A percentile compares a stretch with the other conserved stretches of the same genome.
Conservation (phyloP, 2,888 invertebrate species). For the Drosophila kanekoi region DNA sequence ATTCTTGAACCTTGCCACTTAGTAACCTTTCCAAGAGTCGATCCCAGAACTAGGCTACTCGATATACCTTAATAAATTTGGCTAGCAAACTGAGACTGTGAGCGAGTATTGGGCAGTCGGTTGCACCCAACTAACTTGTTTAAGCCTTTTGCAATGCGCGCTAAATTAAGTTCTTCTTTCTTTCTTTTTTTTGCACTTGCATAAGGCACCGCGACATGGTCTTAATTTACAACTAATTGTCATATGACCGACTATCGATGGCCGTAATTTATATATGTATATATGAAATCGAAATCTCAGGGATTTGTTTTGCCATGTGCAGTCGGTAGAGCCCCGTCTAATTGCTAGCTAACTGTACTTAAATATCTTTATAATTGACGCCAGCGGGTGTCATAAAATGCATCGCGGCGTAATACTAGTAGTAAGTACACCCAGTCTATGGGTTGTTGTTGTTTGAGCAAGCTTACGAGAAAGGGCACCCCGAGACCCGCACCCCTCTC, state of each 20-base stretch:
- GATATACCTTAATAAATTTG: too few species aligned
- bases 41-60: too few species aligned
- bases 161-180: conserved; percentile 7
- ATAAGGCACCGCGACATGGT: conserved; percentile 25
- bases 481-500: background rate
- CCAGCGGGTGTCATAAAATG: conserved; percentile 74
- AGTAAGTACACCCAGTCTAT: conserved; percentile 50
- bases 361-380: conserved; percentile 82
- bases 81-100: too few species aligned
- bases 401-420: conserved; percentile 71
- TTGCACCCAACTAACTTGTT: background rate
- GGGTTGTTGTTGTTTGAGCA: conserved; percentile 50
- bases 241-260: conserved; percentile 80
- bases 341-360: conserved; percentile 81
- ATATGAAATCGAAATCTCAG: conserved; percentile 28
- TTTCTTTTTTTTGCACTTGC: conserved; percentile 28
- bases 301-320: conserved; percentile 47
- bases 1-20: too few species aligned
- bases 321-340: conserved; percentile 56
- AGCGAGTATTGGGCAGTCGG: background rate
- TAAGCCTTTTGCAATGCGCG: conserved; percentile 15
- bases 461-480: conserved; percentile 35
- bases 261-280: conserved; percentile 64
- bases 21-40: too few species aligned
- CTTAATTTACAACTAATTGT: conserved; percentile 82